Base-by-base conservation (phyloP, 2,113 vertebrate species). In the Perca fluviatilis region DNA sequence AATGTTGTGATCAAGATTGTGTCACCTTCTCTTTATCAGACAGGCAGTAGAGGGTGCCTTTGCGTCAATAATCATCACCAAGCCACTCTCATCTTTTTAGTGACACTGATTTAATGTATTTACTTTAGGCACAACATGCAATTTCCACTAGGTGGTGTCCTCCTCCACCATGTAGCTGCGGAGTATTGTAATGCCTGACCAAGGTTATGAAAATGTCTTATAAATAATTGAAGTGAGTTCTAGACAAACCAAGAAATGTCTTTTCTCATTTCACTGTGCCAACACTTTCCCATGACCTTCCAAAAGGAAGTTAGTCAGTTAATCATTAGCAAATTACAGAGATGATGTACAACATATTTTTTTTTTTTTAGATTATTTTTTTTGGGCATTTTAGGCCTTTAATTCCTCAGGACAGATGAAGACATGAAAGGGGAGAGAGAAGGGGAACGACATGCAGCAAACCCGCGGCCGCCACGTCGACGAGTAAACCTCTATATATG, bases 111-210 rank as follows among this genome's bases (percentile, higher is more conserved):
- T 50, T 30, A 5, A 50, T 58, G 13, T 65, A 30, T 51, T 18
- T 12, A 23, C 21, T 77, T 8, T n/a, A 40, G 40, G 1, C 6
- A 13, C 14, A 10, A 19, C 40, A 14, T 43, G n/a, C 13, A 11
- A 63, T 25, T 12, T 30, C 63, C 87, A 82, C 82, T 75, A 87
- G 88, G 57, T 85, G 86, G 84, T 3, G 74, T 27, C 88, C 30
- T 61, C 33, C 5, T 78, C 80, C 49, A 62, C 4, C 27, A 1
- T 0, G 23, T 36, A 43, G 51, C 68, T 43, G 40, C 0, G 2
- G 40, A 49, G 3, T 0, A 21, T 54, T 67, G 64, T 67, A 58
- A 27, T 14, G 9, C 6, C 15, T 19, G 16, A 19, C 8, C 65
- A 6, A 49, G 21, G 4, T 53, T n/a, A 72, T 5, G 7, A 1